Conservation (phyloP, 2,797 vertebrate species). For the Cyprinodon diabolis region DNA sequence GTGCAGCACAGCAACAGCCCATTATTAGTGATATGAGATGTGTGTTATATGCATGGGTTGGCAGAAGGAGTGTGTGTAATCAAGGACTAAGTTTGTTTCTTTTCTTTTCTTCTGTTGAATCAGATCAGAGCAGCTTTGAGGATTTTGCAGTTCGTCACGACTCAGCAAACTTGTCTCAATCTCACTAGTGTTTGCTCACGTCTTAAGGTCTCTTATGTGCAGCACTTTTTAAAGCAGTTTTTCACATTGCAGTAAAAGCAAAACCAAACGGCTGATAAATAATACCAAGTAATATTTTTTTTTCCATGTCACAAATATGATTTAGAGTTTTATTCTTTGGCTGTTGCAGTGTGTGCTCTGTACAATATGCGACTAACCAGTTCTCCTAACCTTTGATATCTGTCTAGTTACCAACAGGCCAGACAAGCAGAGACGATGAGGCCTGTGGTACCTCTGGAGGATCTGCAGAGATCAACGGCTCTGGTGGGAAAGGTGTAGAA, state of each 20-base stretch:
- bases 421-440: too few species aligned
- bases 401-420: not conserved
- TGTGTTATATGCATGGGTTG: too few species aligned
- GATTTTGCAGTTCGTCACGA: conserved; percentile 53
- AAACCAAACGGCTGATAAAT: conserved; percentile 36
- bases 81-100: conserved; percentile 61
- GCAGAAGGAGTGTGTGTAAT: conserved; percentile 63
- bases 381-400: conserved; percentile 42
- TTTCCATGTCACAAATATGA: conserved; percentile 15
- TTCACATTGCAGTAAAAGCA: conserved; percentile 1
- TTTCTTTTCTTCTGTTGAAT: conserved; percentile 66
- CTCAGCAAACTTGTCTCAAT: conserved; percentile 47
- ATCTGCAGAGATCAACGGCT: too few species aligned
- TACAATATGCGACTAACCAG: conserved; percentile 4
- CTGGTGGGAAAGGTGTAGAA: too few species aligned
- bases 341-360: conserved; percentile 42
- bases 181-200: conserved; percentile 42
- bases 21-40: too few species aligned
- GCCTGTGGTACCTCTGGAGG: too few species aligned
- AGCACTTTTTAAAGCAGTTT: conserved; percentile 10
- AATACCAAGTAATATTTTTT: conserved; percentile 7
- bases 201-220: conserved; percentile 25
- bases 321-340: conserved; percentile 51
- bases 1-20: too few species aligned
- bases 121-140: conserved; percentile 72